phyloP scores from a whole-genome alignment of 1,140 invertebrate genomes.

The Glossosoma conforme region DNA sequence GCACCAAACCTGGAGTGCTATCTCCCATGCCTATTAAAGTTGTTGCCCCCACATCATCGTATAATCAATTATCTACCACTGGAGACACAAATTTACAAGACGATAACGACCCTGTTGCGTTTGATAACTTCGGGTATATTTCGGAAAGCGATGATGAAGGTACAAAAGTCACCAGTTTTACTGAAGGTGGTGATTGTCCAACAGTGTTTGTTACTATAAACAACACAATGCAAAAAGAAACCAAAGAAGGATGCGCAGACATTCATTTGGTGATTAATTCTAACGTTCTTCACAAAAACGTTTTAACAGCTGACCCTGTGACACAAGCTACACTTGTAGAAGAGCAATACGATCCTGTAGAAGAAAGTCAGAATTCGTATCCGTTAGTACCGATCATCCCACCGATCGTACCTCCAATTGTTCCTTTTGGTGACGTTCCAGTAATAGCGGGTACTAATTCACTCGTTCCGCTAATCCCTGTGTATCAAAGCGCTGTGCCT shows the following conservation, averaged over 20 bases:
- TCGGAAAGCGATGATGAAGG: neutral
- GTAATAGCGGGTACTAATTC: conserved; percentile 16
- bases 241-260: conserved; percentile 24
- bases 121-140: conserved; percentile 10
- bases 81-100: neutral
- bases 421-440: conserved; percentile 9
- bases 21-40: conserved; percentile 9
- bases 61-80: neutral
- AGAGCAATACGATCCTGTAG: conserved; percentile 11
- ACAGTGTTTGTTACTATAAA: conserved; percentile 24
- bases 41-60: conserved; percentile 4
- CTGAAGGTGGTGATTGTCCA: conserved; percentile 15
- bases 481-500: neutral
- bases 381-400: neutral
- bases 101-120: conserved; percentile 2
- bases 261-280: conserved; percentile 25
- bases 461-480: conserved; percentile 2
- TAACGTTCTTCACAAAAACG: conserved; percentile 20
- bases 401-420: neutral
- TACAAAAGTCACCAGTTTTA: conserved; percentile 2
- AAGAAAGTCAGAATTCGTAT: conserved; percentile 2
- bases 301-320: neutral
- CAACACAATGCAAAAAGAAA: conserved; percentile 19
- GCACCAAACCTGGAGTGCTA: conserved; percentile 9
- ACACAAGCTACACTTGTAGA: neutral